These are phyloP conservation scores for Allacma fusca DNA, from an alignment of 2,888 invertebrate species.

Conservation along the genomic window DNA sequence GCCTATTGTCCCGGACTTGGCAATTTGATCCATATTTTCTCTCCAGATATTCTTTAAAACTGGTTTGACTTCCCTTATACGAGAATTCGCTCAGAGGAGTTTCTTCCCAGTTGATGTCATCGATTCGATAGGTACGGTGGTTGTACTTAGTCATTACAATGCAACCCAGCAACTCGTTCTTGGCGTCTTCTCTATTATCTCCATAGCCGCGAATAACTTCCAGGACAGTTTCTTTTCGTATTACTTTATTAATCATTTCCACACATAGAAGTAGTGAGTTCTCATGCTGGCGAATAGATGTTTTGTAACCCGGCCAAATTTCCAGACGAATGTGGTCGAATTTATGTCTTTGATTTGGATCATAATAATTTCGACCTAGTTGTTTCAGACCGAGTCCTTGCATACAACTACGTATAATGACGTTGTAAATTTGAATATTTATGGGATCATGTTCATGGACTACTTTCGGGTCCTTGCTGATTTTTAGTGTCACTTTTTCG, in stretches of 20 bases:
- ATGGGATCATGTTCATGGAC: not conserved
- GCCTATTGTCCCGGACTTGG: not conserved
- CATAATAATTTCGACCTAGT: slow-evolving; percentile 24
- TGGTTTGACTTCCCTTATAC: slow-evolving; percentile 27
- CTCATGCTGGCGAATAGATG: slow-evolving; percentile 85
- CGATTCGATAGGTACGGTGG: slow-evolving; percentile 75
- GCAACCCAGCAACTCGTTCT: slow-evolving; percentile 66
- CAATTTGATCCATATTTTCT: not conserved
- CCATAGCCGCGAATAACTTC: slow-evolving; percentile 67
- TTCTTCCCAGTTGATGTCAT: slow-evolving; percentile 81
- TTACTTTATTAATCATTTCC: slow-evolving; percentile 84
- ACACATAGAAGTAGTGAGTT: slow-evolving; percentile 77
- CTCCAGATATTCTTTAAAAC: slow-evolving; percentile 45
- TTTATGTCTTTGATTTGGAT: not conserved
- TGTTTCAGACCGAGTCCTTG: not conserved
- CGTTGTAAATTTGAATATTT: slow-evolving; percentile 31
- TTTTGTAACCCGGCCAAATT: slow-evolving; percentile 63
- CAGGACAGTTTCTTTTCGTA: slow-evolving; percentile 78
- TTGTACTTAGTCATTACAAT: slow-evolving; percentile 87
- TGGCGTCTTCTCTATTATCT: not conserved
- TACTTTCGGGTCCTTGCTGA: not conserved
- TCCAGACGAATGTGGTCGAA: not conserved
- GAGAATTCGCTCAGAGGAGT: slow-evolving; percentile 75
- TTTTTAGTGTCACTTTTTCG: not conserved
- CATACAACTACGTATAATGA: slow-evolving; percentile 16